Evolutionary conservation across 2,797 vertebrate species (phyloP).

Genomic region (Decapterus maruadsi): DNA sequence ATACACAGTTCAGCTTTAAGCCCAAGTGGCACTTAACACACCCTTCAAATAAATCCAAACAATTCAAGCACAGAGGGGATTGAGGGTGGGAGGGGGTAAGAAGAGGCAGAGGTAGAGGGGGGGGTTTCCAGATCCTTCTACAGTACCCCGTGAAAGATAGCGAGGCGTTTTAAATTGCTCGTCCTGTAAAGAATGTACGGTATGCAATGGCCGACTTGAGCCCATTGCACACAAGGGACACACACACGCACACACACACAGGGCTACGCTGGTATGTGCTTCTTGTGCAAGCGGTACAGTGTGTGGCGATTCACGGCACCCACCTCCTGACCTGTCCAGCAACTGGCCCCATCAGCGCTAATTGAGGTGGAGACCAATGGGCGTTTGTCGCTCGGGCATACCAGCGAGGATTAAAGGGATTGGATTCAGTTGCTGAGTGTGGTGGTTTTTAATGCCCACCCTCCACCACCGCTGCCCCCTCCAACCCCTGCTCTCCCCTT

Average conservation of each 20-base stretch:
- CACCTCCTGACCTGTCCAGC: constrained; percentile 59
- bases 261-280: constrained; percentile 35
- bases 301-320: constrained; percentile 6
- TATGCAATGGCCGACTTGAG: constrained; percentile 51
- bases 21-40: constrained; percentile 70
- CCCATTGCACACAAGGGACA: constrained; percentile 32
- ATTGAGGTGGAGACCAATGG: constrained; percentile 80
- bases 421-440: constrained; percentile 84
- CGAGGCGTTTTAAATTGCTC: constrained; percentile 66
- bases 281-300: constrained; percentile 37
- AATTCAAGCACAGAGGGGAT: constrained; percentile 43
- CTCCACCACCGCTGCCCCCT: constrained; percentile 40
- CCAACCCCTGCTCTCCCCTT: constrained; percentile 5
- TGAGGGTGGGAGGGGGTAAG: not conserved
- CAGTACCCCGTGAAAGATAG: constrained; percentile 58
- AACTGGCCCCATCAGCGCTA: constrained; percentile 71
- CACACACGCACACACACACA: not conserved
- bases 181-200: constrained; percentile 70
- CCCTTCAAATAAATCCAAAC: constrained; percentile 73
- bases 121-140: constrained; percentile 29
- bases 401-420: constrained; percentile 87
- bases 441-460: constrained; percentile 77
- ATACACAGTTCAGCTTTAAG: constrained; percentile 59
- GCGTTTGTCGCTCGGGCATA: constrained; percentile 76
- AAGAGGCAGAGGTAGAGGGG: not conserved